Evolutionary conservation across 2,888 invertebrate species (phyloP).

Genomic region (Portevinia maculata): DNA sequence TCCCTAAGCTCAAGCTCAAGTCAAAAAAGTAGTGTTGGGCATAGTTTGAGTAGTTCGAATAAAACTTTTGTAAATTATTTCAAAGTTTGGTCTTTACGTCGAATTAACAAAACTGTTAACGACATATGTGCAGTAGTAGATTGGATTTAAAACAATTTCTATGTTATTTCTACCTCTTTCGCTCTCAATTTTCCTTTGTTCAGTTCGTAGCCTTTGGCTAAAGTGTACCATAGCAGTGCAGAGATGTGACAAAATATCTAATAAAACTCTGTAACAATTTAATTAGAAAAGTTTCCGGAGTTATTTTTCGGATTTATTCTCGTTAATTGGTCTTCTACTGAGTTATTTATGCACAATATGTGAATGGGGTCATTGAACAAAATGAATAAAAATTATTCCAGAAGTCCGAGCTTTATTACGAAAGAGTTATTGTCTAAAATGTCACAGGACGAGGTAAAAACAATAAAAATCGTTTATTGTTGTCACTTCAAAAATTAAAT

Average conservation of each 20-base stretch:
- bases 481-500: too few species aligned
- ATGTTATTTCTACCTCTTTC: constrained; percentile 9
- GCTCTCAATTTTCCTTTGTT: neutral
- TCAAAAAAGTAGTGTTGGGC: constrained; percentile 30
- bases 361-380: neutral
- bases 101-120: constrained; percentile 73
- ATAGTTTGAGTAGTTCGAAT: constrained; percentile 62
- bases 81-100: constrained; percentile 71
- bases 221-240: constrained; percentile 16
- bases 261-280: constrained; percentile 67
- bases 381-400: neutral
- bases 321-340: constrained; percentile 41
- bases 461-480: too few species aligned
- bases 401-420: neutral
- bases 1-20: neutral
- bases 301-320: constrained; percentile 33
- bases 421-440: neutral
- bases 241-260: constrained; percentile 64
- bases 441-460: too few species aligned
- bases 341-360: neutral
- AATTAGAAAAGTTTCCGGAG: constrained; percentile 68
- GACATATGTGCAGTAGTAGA: constrained; percentile 68
- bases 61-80: constrained; percentile 73
- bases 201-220: constrained; percentile 12
- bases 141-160: constrained; percentile 73